Conservation (phyloP, 1,140 invertebrate genomes). For the Papilio dardanus region DNA sequence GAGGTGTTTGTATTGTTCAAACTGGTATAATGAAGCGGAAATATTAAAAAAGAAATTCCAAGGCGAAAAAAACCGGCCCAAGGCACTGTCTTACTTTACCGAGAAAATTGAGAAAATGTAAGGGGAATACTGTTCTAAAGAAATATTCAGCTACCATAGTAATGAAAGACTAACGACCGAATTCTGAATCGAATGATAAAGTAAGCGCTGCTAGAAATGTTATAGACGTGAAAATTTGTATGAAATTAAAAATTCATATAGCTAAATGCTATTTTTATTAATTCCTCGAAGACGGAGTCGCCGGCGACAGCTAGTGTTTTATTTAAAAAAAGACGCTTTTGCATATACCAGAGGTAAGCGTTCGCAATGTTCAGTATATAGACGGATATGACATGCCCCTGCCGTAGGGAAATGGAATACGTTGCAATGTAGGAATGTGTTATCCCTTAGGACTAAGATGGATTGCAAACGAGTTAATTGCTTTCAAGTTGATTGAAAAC, state of each 20-base stretch:
- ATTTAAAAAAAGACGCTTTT: not conserved
- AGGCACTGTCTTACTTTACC: slow-evolving; percentile 19
- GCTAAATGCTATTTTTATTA: no score
- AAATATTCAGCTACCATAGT: not conserved
- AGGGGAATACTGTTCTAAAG: slow-evolving; percentile 13
- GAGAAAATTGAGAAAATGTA: slow-evolving; percentile 8
- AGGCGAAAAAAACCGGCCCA: slow-evolving; percentile 31
- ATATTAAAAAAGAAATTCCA: slow-evolving; percentile 25
- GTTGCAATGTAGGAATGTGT: slow-evolving; percentile 4
- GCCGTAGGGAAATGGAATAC: slow-evolving; percentile 6
- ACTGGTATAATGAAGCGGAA: slow-evolving; percentile 32
- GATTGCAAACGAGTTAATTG: not conserved
- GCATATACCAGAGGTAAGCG: not conserved
- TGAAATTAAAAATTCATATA: no score
- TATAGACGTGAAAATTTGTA: no score
- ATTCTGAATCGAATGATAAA: no score
- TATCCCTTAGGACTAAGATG: slow-evolving; percentile 10
- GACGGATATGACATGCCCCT: slow-evolving; percentile 15
- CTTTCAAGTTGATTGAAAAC: slow-evolving; percentile 18
- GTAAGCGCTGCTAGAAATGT: no score
- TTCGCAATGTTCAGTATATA: not conserved
- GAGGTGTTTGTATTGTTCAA: slow-evolving; percentile 34
- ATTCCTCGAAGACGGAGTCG: no score
- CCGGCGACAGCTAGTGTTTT: no score
- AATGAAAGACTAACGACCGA: not conserved